These are phyloP conservation scores for Suricata suricatta DNA, from an alignment of 2,113 vertebrate genomes.

Conservation along the genomic window DNA sequence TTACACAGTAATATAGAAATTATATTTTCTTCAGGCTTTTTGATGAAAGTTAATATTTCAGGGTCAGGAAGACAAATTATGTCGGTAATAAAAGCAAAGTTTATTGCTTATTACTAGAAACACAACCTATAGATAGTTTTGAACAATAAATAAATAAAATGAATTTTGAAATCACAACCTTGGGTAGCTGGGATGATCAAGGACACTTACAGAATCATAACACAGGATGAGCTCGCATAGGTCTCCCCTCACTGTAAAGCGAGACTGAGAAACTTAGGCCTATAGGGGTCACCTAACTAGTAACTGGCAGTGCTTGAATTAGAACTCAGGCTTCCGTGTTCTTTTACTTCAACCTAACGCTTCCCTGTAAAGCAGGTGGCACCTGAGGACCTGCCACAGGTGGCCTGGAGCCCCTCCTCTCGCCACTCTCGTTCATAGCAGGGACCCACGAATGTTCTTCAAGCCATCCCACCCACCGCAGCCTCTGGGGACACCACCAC, in stretches of 20 bases:
- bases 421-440: rapidly evolving
- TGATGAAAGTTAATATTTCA: neutral
- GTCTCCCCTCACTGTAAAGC: neutral
- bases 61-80: neutral
- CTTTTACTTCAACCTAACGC: neutral
- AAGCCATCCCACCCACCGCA: no score
- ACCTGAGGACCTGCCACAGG: neutral
- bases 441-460: neutral
- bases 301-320: neutral
- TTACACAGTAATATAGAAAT: neutral
- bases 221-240: neutral
- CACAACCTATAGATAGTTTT: neutral
- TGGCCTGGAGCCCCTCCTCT: neutral
- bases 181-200: neutral
- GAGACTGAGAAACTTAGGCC: neutral
- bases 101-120: neutral
- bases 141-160: neutral
- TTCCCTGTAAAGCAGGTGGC: neutral
- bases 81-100: neutral
- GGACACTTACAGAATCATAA: neutral
- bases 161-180: neutral
- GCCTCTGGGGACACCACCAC: neutral
- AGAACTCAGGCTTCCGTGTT: neutral
- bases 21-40: constrained; percentile 42
- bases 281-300: neutral